phyloP scores from a whole-genome alignment of 30 jellyfish, hydroid and myxozoan genomes.

The Nemopilema nomurai region DNA sequence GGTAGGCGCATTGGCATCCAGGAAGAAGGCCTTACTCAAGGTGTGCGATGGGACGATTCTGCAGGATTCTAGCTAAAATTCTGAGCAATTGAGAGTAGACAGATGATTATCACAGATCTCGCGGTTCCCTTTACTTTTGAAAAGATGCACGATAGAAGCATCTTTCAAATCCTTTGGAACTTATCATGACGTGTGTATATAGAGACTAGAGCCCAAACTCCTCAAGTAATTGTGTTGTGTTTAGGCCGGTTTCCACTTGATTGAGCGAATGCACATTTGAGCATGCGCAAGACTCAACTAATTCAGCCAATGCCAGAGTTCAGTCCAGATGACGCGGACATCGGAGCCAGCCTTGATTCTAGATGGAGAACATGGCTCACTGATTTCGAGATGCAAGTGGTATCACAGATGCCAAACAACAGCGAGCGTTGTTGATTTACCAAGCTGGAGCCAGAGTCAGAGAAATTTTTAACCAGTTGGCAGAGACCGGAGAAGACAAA shows the following conservation, averaged over 20 bases:
- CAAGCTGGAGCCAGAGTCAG: constrained; percentile 9
- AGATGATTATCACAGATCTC: constrained; percentile 31
- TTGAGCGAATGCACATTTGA: too few relatives aligned
- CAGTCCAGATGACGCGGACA: neutral
- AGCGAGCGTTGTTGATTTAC: neutral
- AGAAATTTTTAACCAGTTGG: constrained; percentile 1
- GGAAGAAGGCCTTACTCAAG: constrained; percentile 46
- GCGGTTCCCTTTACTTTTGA: constrained; percentile 29
- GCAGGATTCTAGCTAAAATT: constrained; percentile 36
- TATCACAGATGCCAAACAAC: neutral
- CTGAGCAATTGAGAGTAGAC: constrained; percentile 38
- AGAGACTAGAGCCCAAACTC: too few relatives aligned
- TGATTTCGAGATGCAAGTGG: neutral
- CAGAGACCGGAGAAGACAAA: neutral
- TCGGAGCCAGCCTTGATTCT: neutral
- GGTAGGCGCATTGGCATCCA: constrained; percentile 52
- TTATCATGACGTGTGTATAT: too few relatives aligned
- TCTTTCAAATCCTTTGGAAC: constrained; percentile 47
- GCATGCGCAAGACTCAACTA: too few relatives aligned
- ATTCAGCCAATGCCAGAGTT: neutral
- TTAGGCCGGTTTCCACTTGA: too few relatives aligned
- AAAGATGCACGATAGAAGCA: constrained; percentile 22
- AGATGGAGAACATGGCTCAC: neutral
- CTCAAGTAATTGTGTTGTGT: too few relatives aligned
- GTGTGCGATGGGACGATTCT: constrained; percentile 1